Percentiles rank a stretch among this genome's conserved stretches.
Conservation (phyloP, 2,888 invertebrate genomes). For the Branchellion lobata region DNA sequence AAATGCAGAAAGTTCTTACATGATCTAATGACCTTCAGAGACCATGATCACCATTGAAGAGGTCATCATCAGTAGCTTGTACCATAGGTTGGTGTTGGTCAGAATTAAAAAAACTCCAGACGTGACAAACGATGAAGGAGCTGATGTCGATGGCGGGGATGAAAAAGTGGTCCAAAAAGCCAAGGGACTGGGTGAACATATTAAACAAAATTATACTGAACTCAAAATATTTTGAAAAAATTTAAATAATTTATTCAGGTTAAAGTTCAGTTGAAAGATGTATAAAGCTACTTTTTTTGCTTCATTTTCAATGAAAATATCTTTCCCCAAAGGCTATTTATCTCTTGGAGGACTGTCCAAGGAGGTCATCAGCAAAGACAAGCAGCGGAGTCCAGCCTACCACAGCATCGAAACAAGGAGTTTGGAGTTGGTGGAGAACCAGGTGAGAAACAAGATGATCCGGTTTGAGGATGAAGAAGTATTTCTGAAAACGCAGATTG, state of each 20-base stretch:
- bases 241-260: constrained; percentile 3
- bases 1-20: too few relatives aligned
- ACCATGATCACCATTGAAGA: constrained; percentile 52
- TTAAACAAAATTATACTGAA: too few relatives aligned
- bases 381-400: constrained; percentile 10
- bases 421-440: constrained; percentile 9
- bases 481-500: constrained; percentile 43
- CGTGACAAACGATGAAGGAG: not conserved
- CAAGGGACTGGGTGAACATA: constrained; percentile 31
- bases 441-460: constrained; percentile 5
- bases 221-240: too few relatives aligned
- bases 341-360: constrained; percentile 34
- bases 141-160: not conserved
- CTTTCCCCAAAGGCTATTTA: constrained; percentile 26
- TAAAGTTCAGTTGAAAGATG: not conserved
- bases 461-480: constrained; percentile 39
- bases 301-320: not conserved
- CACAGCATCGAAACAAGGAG: constrained; percentile 30
- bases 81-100: constrained; percentile 50
- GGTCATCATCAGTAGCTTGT: constrained; percentile 50
- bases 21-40: not conserved
- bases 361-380: not conserved
- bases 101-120: constrained; percentile 45
- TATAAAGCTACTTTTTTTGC: not conserved
- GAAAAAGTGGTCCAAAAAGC: not conserved